Evolutionary conservation across 2,888 invertebrate genomes (phyloP).

Genomic region (Spialia ferax): DNA sequence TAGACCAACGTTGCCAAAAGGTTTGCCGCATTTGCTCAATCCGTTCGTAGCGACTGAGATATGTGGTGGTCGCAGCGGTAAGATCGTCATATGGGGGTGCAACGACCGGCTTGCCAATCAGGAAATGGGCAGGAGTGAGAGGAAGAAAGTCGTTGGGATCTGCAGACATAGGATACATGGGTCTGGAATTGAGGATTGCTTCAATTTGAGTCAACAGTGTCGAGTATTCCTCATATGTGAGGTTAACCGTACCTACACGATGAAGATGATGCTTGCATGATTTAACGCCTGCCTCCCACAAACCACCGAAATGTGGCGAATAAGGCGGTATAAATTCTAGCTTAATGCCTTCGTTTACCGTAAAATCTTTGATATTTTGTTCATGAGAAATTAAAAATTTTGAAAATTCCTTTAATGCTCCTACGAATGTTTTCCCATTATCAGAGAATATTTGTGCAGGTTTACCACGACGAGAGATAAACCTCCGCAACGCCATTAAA

Average conservation of each 20-base stretch:
- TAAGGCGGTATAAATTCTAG: not conserved
- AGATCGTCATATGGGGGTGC: not conserved
- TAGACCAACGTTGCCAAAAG: not conserved
- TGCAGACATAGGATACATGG: not conserved
- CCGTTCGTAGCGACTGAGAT: not conserved
- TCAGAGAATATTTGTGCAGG: too few species aligned
- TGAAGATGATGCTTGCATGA: not conserved
- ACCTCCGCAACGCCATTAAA: too few species aligned
- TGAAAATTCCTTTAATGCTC: too few species aligned
- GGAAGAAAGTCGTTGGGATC: not conserved
- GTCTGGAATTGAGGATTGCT: not conserved
- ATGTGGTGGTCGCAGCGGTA: not conserved
- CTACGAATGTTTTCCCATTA: too few species aligned
- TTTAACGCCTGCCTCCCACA: conserved; percentile 2
- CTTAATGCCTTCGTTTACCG: not conserved
- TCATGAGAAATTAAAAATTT: too few species aligned
- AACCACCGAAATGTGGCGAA: conserved; percentile 2
- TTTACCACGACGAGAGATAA: too few species aligned
- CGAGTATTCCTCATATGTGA: not conserved
- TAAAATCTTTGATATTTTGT: not conserved
- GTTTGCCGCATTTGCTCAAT: not conserved
- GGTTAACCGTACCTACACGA: not conserved
- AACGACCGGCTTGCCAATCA: not conserved
- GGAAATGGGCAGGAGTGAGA: not conserved
- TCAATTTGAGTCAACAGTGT: not conserved